Conservation (phyloP, 2,797 vertebrate genomes). For the Aeoliscus strigatus region DNA sequence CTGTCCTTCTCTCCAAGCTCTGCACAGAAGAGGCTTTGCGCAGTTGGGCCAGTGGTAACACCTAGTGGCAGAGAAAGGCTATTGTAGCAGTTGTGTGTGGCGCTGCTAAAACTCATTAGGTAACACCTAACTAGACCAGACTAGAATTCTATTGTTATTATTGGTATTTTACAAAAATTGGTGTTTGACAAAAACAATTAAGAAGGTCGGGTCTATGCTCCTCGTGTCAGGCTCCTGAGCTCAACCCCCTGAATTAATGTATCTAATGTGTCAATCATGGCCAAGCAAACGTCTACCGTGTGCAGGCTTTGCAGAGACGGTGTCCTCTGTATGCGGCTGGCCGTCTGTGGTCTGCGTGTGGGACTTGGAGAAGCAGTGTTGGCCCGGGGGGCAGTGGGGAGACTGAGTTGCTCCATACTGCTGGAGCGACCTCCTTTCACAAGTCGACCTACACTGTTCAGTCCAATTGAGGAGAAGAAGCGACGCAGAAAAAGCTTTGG, state of each 20-base stretch:
- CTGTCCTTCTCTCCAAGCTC: constrained; percentile 83
- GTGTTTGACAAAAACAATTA: too few relatives aligned
- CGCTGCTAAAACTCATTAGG: constrained; percentile 21
- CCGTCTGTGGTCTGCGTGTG: constrained; percentile 56
- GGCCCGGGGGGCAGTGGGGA: constrained; percentile 39
- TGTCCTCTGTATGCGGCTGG: constrained; percentile 71
- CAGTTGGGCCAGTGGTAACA: constrained; percentile 84
- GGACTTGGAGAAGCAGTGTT: constrained; percentile 66
- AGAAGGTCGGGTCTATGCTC: too few relatives aligned
- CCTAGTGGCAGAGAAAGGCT: constrained; percentile 73
- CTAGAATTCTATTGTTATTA: too few relatives aligned
- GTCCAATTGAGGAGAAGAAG: constrained; percentile 79
- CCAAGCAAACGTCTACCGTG: constrained; percentile 53
- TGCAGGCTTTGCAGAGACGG: constrained; percentile 75
- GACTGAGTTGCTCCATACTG: constrained; percentile 80
- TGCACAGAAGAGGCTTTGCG: constrained; percentile 85
- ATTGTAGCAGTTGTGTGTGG: constrained; percentile 32
- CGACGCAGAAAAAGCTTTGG: constrained; percentile 77
- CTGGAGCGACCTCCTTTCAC: constrained; percentile 76
- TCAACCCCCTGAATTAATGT: too few relatives aligned
- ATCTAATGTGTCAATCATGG: neutral
- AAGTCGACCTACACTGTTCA: constrained; percentile 75
- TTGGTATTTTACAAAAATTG: too few relatives aligned
- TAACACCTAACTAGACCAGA: neutral
- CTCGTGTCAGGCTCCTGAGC: too few relatives aligned